Conservation (phyloP, 2,113 vertebrate genomes). For the Sebastes schlegelii region DNA sequence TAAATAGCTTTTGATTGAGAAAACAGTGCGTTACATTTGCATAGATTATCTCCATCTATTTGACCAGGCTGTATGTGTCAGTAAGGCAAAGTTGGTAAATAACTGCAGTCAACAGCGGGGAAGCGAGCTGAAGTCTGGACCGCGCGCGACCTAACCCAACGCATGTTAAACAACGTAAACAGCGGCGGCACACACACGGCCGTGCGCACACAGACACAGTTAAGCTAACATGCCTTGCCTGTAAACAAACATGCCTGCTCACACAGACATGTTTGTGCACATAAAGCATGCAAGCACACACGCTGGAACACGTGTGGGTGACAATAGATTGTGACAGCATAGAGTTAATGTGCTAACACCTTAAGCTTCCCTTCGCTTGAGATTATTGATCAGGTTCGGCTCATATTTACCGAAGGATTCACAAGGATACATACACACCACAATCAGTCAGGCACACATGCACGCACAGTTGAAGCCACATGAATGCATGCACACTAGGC, state of each 20-base stretch:
- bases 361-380: constrained; percentile 62
- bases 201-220: constrained; percentile 38
- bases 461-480: neutral
- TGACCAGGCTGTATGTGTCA: constrained; percentile 78
- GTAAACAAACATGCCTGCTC: constrained; percentile 52
- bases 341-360: constrained; percentile 64
- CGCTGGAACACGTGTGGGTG: neutral
- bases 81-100: constrained; percentile 63
- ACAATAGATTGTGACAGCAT: constrained; percentile 16
- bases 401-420: constrained; percentile 71
- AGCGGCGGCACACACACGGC: neutral
- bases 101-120: constrained; percentile 61
- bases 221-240: constrained; percentile 43
- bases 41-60: constrained; percentile 77
- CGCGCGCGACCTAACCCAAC: neutral
- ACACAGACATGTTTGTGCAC: constrained; percentile 31
- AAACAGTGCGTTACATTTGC: constrained; percentile 71
- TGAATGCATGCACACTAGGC: neutral
- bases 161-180: constrained; percentile 43
- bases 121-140: neutral
- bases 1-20: constrained; percentile 77
- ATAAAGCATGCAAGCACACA: neutral
- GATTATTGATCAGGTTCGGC: constrained; percentile 76
- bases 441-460: constrained; percentile 2
- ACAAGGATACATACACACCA: neutral